Evolutionary conservation across 1,140 invertebrate genomes (phyloP), one percentile per base, ranked within the genome.

Genomic region (Eupristina koningsbergeri): DNA sequence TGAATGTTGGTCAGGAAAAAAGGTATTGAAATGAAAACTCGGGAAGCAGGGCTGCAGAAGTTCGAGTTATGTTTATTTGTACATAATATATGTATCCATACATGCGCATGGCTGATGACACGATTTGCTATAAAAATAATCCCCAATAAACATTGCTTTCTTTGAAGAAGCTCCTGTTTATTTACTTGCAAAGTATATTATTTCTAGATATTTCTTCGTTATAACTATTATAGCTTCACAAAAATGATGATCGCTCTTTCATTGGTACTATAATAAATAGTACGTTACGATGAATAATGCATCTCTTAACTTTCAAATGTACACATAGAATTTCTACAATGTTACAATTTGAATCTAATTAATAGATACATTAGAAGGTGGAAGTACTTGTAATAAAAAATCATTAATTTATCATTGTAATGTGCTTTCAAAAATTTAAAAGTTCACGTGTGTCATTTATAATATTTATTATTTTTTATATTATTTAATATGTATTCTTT

Each of bases 1-100:
- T 91, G 87, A 87, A 83, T 86, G 82, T 87, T 86, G 86, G 78
- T 83, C 75, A 63, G 47, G 50, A 71, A 63, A 47, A 71, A 17
- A 31, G n/a, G 29, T 36, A 47, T 82, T 61, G 50, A 73, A 58
- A 9, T 22, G 53, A 81, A 34, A 63, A 67, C n/a, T 61, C 8
- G 64, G 78, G 41, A 63, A 67, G 31, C 19, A 3, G 47, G 71
- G 58, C n/a, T 67, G 61, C 34, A 19, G 36, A 64, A 63, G 22
- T 63, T 77, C 3, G n/a, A 31, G 45, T 73, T 76, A 75, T 76
- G 22, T 67, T 76, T 77, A 22, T 31, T 53, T 82, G 41, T 76
- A 29, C 26, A 67, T 67, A 76, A 58, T 47, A 31, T 80, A 67
- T 9, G 34, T 64, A 81, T 50, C 39, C 69, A 67, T 79, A 71